Conservation (phyloP, 2,888 invertebrate genomes). For the Andrena bicolor region DNA sequence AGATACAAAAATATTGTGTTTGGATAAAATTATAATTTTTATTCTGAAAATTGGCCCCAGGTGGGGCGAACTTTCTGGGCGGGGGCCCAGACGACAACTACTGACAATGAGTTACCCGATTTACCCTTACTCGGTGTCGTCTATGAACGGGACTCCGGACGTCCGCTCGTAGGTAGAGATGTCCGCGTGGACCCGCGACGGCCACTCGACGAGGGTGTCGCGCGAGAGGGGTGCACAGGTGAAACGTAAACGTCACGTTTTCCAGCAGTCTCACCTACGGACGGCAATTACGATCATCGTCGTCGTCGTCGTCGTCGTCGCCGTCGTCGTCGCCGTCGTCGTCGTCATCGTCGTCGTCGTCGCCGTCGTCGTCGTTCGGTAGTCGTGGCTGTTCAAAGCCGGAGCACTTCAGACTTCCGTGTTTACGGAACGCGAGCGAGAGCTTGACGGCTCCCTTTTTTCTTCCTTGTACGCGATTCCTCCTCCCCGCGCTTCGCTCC, state of each 20-base stretch:
- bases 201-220: not conserved
- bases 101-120: too few species aligned
- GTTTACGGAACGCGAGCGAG: conserved; percentile 73
- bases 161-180: too few species aligned
- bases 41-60: too few species aligned
- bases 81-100: too few species aligned
- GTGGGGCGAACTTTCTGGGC: too few species aligned
- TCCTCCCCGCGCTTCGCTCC: conserved; percentile 34
- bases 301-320: not conserved
- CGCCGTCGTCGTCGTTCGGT: conserved; percentile 51
- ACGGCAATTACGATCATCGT: conserved; percentile 50
- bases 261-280: conserved; percentile 23
- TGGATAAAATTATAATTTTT: too few species aligned
- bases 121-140: too few species aligned
- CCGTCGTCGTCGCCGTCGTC: not conserved
- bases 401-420: conserved; percentile 64
- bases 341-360: conserved; percentile 23
- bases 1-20: too few species aligned
- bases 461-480: conserved; percentile 57
- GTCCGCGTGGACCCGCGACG: not conserved
- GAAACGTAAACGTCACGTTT: conserved; percentile 43
- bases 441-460: conserved; percentile 65
- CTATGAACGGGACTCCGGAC: too few species aligned
- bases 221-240: not conserved
- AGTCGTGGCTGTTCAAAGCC: conserved; percentile 64